Evolutionary conservation across 2,888 invertebrate genomes (phyloP), one percentile per base, ranked within the genome.

Genomic region (Aplocera efformata): DNA sequence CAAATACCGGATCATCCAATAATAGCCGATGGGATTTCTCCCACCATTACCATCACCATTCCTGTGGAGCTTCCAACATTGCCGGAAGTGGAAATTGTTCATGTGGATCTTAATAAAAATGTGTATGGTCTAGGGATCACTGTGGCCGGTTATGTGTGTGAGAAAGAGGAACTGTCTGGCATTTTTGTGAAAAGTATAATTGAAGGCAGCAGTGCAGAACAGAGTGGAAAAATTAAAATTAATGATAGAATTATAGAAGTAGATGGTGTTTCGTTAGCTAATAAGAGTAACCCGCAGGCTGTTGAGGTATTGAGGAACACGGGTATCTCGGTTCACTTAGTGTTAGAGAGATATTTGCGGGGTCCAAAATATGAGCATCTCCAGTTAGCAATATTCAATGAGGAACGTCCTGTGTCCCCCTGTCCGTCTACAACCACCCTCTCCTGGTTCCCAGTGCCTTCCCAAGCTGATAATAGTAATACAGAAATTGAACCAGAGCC

Each of bases 141-240:
- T 1, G 97, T 98, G 35, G 98, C 98, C 1, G 98, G 98, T 30
- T 98, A 98, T 83, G 98, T 98, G 25, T 98, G 98, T 81, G 97
- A 98, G 78, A 97, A 97, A 85, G 99, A 99, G 85, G 99, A 99
- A 80, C 91, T 99, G 34, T 98, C 98, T n/a, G 99, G 99, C 5
- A 98, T 99, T 67, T 99, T 99, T 88, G 98, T 99, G 9, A 98
- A 99, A 82, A 98, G 98, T 75, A 96, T 99, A 60, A 97, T 98
- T 66, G 95, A 96, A 72, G 98, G 98, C 35, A 98, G 98, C 80
- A 97, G 98, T 37, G 99, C 99, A 0, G 97, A 97, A 73, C 88
- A 95, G 63, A 97, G 97, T 73, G 94, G 94, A 38, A 92, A 94
- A 79, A 98, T 99, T 65, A 94, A 93, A 81, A 92, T 98, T 62